Base-by-base conservation (phyloP, 2,797 vertebrate species). In the Cirrhinus molitorella region DNA sequence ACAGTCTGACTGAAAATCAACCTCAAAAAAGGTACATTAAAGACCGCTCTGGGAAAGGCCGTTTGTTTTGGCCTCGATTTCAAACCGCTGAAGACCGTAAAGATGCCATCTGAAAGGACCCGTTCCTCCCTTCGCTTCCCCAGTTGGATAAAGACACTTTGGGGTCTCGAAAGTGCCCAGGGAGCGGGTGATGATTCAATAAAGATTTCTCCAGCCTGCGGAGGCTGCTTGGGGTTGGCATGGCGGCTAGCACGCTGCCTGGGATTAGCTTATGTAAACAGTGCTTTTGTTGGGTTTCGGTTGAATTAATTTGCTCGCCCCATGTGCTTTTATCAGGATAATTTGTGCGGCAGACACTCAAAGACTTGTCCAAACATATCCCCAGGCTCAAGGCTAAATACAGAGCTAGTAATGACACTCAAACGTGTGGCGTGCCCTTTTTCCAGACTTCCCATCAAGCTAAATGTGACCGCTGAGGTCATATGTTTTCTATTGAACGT, bases 261-360 rank as follows among this genome's bases (percentile, higher is more conserved):
- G 88, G 90, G 92, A 93, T 94, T 93, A 93, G 91, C 88, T 88
- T 83, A 79, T 86, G 89, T 92, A 94, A 94, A 94, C 90, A 92
- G 89, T 90, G 85, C 91, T 92, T 93, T 93, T 93, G 90, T 94
- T 92, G 88, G 89, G 89, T 88, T 85, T 80, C 85, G 88, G 90
- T 92, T 89, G 91, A 93, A 93, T 94, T 90, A 91, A 91, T 93
- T 91, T 91, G 90, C 82, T 87, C 84, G 89, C 87, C 86, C 77
- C 80, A 88, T 86, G 73, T 81, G 86, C 87, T 92, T 93, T 92
- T 91, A 92, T 92, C 88, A 85, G 83, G 87, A 86, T 87, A 83
- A 87, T 91, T 87, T 87, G 85, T 53, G 61, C 76, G 67, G 83
- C 67, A 67, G 73, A 78, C 83, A 84, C 85, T 87, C 78, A 85